These are phyloP conservation scores for Elanoides forficatus DNA, from an alignment of 2,113 vertebrate genomes.

Conservation along the genomic window DNA sequence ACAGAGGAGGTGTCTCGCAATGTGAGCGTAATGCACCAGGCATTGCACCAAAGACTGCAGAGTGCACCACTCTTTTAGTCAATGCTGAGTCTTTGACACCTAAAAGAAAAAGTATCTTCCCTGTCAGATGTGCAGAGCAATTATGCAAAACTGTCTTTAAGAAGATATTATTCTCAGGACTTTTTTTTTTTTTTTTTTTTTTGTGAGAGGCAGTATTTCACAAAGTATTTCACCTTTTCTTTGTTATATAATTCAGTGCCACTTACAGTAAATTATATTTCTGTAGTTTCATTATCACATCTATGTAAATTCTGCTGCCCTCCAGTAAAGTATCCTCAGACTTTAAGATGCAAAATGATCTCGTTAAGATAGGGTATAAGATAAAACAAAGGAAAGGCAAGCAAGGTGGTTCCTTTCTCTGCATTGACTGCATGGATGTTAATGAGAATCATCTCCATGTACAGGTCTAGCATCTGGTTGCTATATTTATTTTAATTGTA, in stretches of 20 bases:
- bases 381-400: conserved; percentile 26
- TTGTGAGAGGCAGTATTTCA: background rate
- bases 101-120: conserved; percentile 5
- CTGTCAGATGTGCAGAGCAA: conserved; percentile 15
- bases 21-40: conserved; percentile 37
- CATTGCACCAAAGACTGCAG: conserved; percentile 64
- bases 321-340: background rate
- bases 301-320: background rate
- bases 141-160: conserved; percentile 25
- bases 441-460: conserved; percentile 9
- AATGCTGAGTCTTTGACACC: conserved; percentile 27
- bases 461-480: conserved; percentile 30
- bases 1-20: background rate
- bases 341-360: background rate
- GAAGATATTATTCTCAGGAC: background rate
- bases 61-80: conserved; percentile 26
- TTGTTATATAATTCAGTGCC: background rate
- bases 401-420: conserved; percentile 8
- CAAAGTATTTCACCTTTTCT: conserved; percentile 15
- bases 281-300: background rate
- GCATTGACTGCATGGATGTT: conserved; percentile 19
- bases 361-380: background rate
- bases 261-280: conserved; percentile 23
- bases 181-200: background rate
- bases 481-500: conserved; percentile 41